A percentile compares a stretch with the other conserved stretches of the same genome.
Conservation (phyloP, 2,888 invertebrate species). For the Diploptera punctata region DNA sequence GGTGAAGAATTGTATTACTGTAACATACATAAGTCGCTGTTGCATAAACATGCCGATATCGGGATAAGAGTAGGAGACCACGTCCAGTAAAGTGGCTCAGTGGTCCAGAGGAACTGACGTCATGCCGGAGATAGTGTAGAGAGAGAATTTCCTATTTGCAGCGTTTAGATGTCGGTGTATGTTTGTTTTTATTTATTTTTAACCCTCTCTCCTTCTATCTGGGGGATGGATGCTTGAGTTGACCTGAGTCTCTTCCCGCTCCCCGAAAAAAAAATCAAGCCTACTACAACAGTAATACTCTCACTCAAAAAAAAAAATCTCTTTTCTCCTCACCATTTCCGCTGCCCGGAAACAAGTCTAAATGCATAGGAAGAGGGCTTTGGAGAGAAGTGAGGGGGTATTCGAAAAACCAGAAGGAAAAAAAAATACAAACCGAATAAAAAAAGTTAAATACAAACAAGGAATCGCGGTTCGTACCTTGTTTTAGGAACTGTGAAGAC, state of each 20-base stretch:
- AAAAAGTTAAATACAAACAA: constrained; percentile 27
- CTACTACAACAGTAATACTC: constrained; percentile 7
- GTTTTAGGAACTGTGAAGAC: no score
- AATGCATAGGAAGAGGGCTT: constrained; percentile 37
- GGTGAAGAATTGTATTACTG: no score
- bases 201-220: background rate
- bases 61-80: constrained; percentile 18
- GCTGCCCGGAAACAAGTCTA: constrained; percentile 37
- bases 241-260: constrained; percentile 10
- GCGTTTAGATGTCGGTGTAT: constrained; percentile 6
- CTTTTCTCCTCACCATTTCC: constrained; percentile 38
- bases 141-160: constrained; percentile 27
- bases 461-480: constrained; percentile 27
- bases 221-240: constrained; percentile 23
- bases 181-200: constrained; percentile 27
- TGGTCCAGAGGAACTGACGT: constrained; percentile 36
- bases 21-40: background rate
- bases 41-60: constrained; percentile 5
- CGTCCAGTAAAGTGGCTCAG: constrained; percentile 33
- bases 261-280: no score
- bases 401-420: no score
- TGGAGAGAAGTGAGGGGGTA: background rate
- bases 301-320: background rate
- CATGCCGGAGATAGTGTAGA: constrained; percentile 20
- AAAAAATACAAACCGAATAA: constrained; percentile 8